Conservation (phyloP, 2,888 invertebrate genomes). For the Amphiduros pacificus region DNA sequence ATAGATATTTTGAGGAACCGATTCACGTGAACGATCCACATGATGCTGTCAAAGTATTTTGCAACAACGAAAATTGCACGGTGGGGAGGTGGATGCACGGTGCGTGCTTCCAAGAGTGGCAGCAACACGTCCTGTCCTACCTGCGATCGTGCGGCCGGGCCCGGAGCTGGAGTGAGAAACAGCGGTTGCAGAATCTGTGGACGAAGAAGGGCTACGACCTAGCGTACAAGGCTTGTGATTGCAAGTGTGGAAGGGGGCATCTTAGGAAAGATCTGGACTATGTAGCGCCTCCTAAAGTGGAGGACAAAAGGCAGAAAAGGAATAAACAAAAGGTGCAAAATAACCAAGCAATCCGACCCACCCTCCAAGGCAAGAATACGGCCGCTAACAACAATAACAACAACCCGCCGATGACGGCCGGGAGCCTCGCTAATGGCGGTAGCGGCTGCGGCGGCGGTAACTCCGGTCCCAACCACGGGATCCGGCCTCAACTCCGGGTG, state of each 20-base stretch:
- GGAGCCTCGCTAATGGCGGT: background rate
- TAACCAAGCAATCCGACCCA: background rate
- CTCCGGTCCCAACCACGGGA: constrained; percentile 26
- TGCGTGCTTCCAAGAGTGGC: constrained; percentile 93
- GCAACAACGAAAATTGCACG: constrained; percentile 91
- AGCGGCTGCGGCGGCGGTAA: background rate
- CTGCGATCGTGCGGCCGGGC: constrained; percentile 89
- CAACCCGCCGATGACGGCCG: constrained; percentile 65
- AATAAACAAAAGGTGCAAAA: constrained; percentile 7
- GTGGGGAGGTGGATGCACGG: constrained; percentile 92
- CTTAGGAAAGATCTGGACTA: constrained; percentile 93
- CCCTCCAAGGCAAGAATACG: background rate
- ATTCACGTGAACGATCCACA: constrained; percentile 45
- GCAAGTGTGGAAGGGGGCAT: constrained; percentile 89
- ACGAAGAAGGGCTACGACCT: constrained; percentile 96
- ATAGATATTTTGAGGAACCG: constrained; percentile 15
- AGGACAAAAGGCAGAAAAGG: constrained; percentile 14
- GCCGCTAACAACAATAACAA: background rate
- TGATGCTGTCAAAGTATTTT: constrained; percentile 79
- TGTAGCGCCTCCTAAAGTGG: constrained; percentile 69
- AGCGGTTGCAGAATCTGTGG: constrained; percentile 93
- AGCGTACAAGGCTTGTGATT: constrained; percentile 83
- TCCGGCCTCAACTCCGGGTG: constrained; percentile 38
- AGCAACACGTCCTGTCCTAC: constrained; percentile 83
- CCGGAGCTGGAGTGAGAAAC: constrained; percentile 91